A percentile compares a stretch with the other conserved stretches of the same genome.
phyloP scores from a whole-genome alignment of 2,797 vertebrate species.

The Discoglossus pictus region DNA sequence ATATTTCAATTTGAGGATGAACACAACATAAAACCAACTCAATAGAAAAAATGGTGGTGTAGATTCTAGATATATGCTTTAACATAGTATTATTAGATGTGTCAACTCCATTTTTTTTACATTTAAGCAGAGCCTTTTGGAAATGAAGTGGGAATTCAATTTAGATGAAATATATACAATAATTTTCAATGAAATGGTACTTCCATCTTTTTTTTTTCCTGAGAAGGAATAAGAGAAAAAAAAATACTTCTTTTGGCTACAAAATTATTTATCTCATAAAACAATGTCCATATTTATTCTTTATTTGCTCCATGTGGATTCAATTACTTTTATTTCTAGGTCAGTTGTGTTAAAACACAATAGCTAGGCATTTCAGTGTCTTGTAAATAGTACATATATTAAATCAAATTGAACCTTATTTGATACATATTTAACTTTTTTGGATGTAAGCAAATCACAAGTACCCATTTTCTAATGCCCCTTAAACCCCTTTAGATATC shows the following conservation, averaged over 20 bases:
- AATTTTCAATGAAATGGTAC: slow-evolving; percentile 23
- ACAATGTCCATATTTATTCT: slow-evolving; percentile 69
- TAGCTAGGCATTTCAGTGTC: slow-evolving; percentile 75
- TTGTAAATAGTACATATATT: slow-evolving; percentile 83
- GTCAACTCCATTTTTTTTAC: background rate
- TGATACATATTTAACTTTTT: slow-evolving; percentile 81
- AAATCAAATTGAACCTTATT: slow-evolving; percentile 83
- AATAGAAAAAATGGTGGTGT: slow-evolving; percentile 1
- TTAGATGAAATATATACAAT: slow-evolving; percentile 7
- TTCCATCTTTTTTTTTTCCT: slow-evolving; percentile 51
- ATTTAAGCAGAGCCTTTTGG: background rate
- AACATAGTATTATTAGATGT: no score
- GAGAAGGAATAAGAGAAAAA: no score
- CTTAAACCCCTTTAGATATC: slow-evolving; percentile 76
- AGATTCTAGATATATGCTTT: slow-evolving; percentile 6
- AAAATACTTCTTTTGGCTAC: no score
- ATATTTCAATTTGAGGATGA: slow-evolving; percentile 7
- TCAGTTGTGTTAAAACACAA: slow-evolving; percentile 67
- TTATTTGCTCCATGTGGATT: slow-evolving; percentile 71
- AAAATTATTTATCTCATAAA: slow-evolving; percentile 63
- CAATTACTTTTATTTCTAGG: slow-evolving; percentile 67
- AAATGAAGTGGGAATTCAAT: background rate
- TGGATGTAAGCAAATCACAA: slow-evolving; percentile 74
- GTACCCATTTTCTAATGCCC: slow-evolving; percentile 74
- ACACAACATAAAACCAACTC: slow-evolving; percentile 2